phyloP scores from a whole-genome alignment of 2,888 invertebrate species.

The Iphiclides podalirius region DNA sequence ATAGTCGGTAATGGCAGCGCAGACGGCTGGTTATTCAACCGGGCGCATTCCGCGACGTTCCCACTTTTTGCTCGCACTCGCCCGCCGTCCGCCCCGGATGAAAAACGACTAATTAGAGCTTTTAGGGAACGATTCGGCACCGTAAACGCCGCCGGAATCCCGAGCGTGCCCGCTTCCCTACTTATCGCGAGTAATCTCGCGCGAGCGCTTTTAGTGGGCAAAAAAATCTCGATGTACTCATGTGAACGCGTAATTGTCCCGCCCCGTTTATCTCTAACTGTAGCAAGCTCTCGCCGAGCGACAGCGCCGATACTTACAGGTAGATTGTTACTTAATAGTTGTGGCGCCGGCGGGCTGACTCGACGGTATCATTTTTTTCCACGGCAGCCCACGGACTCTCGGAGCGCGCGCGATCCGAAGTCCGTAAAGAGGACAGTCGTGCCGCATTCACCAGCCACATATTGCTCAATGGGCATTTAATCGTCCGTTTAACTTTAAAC shows the following conservation, averaged over 20 bases:
- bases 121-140: constrained; percentile 58
- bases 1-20: constrained; percentile 49
- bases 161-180: constrained; percentile 24
- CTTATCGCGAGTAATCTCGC: constrained; percentile 11
- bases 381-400: constrained; percentile 30
- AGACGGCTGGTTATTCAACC: constrained; percentile 78
- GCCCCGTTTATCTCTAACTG: constrained; percentile 46
- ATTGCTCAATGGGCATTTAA: constrained; percentile 16
- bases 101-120: constrained; percentile 70
- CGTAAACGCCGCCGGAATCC: constrained; percentile 28
- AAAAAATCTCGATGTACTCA: constrained; percentile 3
- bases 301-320: constrained; percentile 33
- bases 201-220: constrained; percentile 8
- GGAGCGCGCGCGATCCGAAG: constrained; percentile 24
- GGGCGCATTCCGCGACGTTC: constrained; percentile 73
- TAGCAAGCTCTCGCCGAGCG: too few relatives aligned
- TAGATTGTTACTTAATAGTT: constrained; percentile 49
- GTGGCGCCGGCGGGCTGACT: constrained; percentile 56
- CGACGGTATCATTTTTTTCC: constrained; percentile 47
- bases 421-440: constrained; percentile 18
- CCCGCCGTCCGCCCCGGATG: constrained; percentile 40
- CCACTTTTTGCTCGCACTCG: constrained; percentile 64
- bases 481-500: constrained; percentile 2
- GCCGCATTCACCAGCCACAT: constrained; percentile 11
- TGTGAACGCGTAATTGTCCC: constrained; percentile 12